Evolutionary conservation across 2,888 invertebrate genomes (phyloP).

Genomic region (Hyles lineata): DNA sequence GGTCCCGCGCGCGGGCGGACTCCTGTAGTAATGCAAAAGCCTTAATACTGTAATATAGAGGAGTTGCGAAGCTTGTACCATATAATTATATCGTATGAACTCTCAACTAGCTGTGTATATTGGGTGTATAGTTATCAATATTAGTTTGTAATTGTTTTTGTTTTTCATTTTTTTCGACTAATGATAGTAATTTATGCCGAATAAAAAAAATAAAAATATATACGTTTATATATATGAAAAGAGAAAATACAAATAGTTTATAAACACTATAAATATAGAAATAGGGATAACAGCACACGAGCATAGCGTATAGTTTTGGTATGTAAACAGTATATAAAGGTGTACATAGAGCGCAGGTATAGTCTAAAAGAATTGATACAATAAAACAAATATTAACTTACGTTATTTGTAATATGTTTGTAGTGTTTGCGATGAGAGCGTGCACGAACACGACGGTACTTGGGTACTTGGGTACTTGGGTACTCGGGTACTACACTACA

Average conservation of each 20-base stretch:
- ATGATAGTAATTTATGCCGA: slow-evolving; percentile 84
- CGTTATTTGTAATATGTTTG: slow-evolving; percentile 78
- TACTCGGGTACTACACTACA: neutral
- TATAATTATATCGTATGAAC: slow-evolving; percentile 73
- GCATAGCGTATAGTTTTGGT: slow-evolving; percentile 81
- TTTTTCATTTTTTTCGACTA: slow-evolving; percentile 77
- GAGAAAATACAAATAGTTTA: slow-evolving; percentile 82
- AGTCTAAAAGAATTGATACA: slow-evolving; percentile 78
- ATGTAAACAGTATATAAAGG: slow-evolving; percentile 79
- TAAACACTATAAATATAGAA: slow-evolving; percentile 81
- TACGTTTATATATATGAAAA: slow-evolving; percentile 75
- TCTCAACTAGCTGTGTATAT: slow-evolving; percentile 80
- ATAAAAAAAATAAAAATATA: slow-evolving; percentile 73
- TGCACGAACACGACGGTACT: neutral
- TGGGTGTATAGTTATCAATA: slow-evolving; percentile 82
- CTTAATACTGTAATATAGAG: slow-evolving; percentile 75
- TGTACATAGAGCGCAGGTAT: slow-evolving; percentile 82
- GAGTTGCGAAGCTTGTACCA: slow-evolving; percentile 76
- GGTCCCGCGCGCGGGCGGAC: slow-evolving; percentile 53
- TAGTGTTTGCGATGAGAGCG: slow-evolving; percentile 60
- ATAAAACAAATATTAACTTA: slow-evolving; percentile 74
- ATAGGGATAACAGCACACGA: slow-evolving; percentile 77
- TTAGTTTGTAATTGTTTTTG: slow-evolving; percentile 65
- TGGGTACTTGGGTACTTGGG: neutral
- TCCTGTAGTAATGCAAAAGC: slow-evolving; percentile 72